Evolutionary conservation across 2,113 vertebrate species (phyloP).

Genomic region (Cercopithecus mona): DNA sequence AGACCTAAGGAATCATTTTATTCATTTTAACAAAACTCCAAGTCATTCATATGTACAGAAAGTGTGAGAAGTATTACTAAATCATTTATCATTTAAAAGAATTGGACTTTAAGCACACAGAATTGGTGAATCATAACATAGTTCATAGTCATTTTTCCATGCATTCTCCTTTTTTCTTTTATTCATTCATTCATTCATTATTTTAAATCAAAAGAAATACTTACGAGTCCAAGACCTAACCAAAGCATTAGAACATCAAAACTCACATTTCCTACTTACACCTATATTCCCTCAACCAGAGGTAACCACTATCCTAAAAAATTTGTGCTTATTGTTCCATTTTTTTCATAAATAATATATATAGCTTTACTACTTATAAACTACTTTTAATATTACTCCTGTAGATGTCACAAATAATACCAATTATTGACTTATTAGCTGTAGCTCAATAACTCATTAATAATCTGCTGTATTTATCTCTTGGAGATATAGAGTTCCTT

Average conservation of each 20-base stretch:
- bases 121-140: neutral
- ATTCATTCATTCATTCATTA: neutral
- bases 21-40: neutral
- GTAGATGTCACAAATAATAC: no score
- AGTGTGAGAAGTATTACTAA: neutral
- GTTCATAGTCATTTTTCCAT: neutral
- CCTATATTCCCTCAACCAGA: neutral
- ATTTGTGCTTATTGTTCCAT: neutral
- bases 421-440: neutral
- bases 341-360: neutral
- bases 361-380: neutral
- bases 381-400: no score
- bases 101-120: neutral
- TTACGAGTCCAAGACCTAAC: neutral
- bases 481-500: neutral
- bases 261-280: neutral
- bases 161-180: neutral
- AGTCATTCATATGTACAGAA: neutral
- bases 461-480: neutral
- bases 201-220: constrained; percentile 16
- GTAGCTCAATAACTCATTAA: neutral
- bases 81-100: neutral
- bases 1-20: neutral
- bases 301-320: neutral
- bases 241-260: neutral